Conservation (phyloP, 2,113 vertebrate genomes). For the Fulmarus glacialis region DNA sequence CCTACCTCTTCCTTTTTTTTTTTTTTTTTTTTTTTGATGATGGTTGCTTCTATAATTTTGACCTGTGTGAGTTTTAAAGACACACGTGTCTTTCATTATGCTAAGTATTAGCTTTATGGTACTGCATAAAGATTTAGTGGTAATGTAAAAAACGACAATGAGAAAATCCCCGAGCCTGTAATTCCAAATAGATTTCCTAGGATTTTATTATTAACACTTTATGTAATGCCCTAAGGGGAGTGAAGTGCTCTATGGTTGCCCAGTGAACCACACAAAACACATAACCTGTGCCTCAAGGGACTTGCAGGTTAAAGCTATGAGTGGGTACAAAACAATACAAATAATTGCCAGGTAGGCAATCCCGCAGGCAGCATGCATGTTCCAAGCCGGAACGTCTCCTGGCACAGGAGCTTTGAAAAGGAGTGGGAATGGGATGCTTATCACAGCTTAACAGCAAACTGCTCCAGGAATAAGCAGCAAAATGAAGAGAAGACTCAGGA, state of each 20-base stretch:
- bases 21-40: neutral
- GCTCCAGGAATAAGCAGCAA: neutral
- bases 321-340: neutral
- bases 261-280: constrained; percentile 26
- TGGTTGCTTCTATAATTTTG: neutral
- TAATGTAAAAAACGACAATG: neutral
- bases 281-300: constrained; percentile 13
- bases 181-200: constrained; percentile 32
- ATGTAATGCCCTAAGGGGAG: neutral
- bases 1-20: too few species aligned
- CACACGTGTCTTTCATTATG: neutral
- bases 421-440: neutral
- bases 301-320: neutral
- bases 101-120: neutral
- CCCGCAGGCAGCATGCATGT: fast-evolving
- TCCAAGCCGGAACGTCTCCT: neutral
- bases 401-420: neutral
- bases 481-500: neutral
- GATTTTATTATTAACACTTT: constrained; percentile 24
- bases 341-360: neutral
- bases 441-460: neutral
- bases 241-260: neutral
- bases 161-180: neutral
- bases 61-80: neutral
- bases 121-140: neutral